These are phyloP conservation scores for Vicugna pacos DNA, from an alignment of 2,113 vertebrate genomes.

Conservation along the genomic window DNA sequence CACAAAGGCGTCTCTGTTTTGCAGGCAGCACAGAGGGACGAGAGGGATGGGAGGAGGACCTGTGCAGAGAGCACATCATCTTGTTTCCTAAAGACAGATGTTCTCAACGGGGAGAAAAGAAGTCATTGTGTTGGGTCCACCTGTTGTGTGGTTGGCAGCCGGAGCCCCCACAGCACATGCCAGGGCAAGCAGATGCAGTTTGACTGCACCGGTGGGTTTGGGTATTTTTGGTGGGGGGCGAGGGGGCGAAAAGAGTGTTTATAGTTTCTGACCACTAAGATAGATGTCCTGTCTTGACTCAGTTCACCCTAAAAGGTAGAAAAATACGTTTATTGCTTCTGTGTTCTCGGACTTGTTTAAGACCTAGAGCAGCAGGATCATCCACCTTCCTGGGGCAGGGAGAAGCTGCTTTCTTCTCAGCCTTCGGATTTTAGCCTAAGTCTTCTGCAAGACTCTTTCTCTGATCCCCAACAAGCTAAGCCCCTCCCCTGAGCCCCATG, in stretches of 20 bases:
- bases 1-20: constrained; percentile 33
- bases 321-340: neutral
- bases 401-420: constrained; percentile 2
- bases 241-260: neutral
- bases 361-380: neutral
- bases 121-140: neutral
- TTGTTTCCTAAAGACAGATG: neutral
- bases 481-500: neutral
- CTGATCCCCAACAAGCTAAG: neutral
- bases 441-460: neutral
- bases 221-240: neutral
- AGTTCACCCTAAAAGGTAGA: neutral
- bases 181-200: neutral
- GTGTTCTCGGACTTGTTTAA: neutral
- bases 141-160: neutral
- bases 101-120: neutral
- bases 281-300: neutral
- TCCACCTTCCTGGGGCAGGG: neutral
- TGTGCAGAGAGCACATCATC: neutral
- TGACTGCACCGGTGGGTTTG: neutral
- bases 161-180: neutral
- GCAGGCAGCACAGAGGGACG: neutral
- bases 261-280: neutral
- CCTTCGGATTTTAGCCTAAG: neutral
- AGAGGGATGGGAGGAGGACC: neutral